phyloP scores from a whole-genome alignment of 1,140 invertebrate genomes.

The Trichonephila inaurata region DNA sequence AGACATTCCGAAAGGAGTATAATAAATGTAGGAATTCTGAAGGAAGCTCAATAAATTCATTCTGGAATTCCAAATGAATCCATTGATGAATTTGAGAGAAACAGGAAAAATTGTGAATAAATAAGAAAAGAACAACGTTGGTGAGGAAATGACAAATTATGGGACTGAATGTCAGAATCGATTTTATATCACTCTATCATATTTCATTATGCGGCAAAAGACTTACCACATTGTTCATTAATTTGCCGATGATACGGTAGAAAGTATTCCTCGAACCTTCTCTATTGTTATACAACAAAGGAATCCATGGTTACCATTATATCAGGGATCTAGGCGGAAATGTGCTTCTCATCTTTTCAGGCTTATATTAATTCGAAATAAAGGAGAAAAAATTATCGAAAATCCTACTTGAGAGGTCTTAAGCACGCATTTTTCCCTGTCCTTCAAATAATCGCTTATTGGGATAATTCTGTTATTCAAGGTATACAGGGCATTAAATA shows the following conservation, averaged over 20 bases:
- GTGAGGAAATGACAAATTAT: conserved; percentile 38
- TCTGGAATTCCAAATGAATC: background rate
- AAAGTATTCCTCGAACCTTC: conserved; percentile 28
- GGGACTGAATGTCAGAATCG: conserved; percentile 25
- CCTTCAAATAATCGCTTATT: background rate
- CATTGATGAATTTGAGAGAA: background rate
- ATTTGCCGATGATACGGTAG: conserved; percentile 48
- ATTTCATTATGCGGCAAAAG: conserved; percentile 46
- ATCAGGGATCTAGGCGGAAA: background rate
- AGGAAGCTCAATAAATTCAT: background rate
- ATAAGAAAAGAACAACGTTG: background rate
- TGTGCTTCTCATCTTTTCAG: background rate
- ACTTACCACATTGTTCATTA: conserved; percentile 47
- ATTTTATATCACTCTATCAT: conserved; percentile 58
- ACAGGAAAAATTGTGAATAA: background rate
- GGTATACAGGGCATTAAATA: background rate
- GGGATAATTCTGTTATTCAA: background rate
- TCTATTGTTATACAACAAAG: conserved; percentile 34
- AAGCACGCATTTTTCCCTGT: background rate
- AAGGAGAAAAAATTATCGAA: background rate
- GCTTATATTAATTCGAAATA: conserved; percentile 20
- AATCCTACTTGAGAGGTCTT: background rate
- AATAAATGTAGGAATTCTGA: no score
- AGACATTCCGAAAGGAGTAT: no score
- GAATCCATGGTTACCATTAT: conserved; percentile 40